Evolutionary conservation across 2,113 vertebrate genomes (phyloP), one percentile per base, ranked within the genome.

Genomic region (Ramphastos sulfuratus): DNA sequence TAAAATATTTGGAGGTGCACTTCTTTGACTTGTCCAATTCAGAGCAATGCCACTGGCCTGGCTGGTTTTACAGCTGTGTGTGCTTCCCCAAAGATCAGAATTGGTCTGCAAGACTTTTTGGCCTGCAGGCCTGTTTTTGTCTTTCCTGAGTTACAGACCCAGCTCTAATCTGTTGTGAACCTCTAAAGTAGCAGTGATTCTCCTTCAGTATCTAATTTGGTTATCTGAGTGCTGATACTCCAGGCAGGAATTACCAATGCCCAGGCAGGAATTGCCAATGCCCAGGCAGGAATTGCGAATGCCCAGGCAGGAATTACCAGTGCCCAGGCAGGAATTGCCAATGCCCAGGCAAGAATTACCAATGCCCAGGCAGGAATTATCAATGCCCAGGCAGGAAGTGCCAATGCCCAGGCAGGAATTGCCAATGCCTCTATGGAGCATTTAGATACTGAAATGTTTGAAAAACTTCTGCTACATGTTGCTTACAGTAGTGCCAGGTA

Each of bases 401-500:
- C 56, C 18, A 33, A 39, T 39, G 37, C 37, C 94, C 33, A 63
- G 59, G 46, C 55, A 64, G 74, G 67, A 76, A 92, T 59, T 85
- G 75, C 56, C 18, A 33, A 5, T 82, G 55, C 59, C 35, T 92
- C 52, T 82, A 42, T 33, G 65, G 89, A 86, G 60, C 59, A 76
- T 87, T 96, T 94, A 87, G 52, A 80, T 85, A 93, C 39, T 76
- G 83, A 90, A 97, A 95, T 87, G 21, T 96, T 90, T 89, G 93
- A 96, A 96, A 94, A 95, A 87, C 30, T 52, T 92, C 85, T 92
- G 90, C 94, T 95, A 87, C 79, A 74, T 9, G 0, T 91, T 75
- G 80, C 93, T 90, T 83, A 50, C 50, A 89, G 63, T 89, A 42
- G 28, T 86, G 84, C 33, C 88, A 33, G 42, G 67, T 81, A 24